These are phyloP conservation scores for Datnioides undecimradiatus DNA, from an alignment of 2,113 vertebrate species.

Conservation along the genomic window DNA sequence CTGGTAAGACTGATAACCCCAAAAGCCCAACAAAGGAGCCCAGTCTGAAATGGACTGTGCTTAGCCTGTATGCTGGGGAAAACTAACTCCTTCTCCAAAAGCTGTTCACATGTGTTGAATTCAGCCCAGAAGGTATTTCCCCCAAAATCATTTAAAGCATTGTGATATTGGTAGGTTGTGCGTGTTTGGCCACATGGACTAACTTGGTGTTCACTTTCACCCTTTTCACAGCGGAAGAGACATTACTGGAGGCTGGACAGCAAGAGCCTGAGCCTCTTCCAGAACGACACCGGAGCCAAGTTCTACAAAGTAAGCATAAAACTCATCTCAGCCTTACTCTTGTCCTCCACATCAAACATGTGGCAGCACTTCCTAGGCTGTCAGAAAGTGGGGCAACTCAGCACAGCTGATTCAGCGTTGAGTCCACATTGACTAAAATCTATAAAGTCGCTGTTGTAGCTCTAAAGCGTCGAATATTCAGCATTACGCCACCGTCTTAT, in stretches of 20 bases:
- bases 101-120: constrained; percentile 53
- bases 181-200: constrained; percentile 21
- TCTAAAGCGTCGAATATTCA: background rate
- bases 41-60: constrained; percentile 44
- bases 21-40: constrained; percentile 47
- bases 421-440: background rate
- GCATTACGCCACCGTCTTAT: background rate
- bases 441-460: background rate
- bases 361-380: background rate
- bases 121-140: constrained; percentile 50
- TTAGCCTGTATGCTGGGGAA: constrained; percentile 40
- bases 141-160: constrained; percentile 15
- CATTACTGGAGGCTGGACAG: constrained; percentile 99
- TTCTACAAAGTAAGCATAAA: constrained; percentile 90
- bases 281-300: constrained; percentile 97
- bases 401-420: background rate
- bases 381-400: background rate
- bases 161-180: background rate
- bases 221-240: constrained; percentile 90
- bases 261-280: constrained; percentile 96
- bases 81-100: constrained; percentile 43
- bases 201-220: constrained; percentile 41
- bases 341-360: background rate
- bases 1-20: constrained; percentile 88
- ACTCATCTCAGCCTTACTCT: constrained; percentile 17